These are phyloP conservation scores for Halocynthia aurantium DNA, from an alignment of 23 tunicate genomes.

Conservation along the genomic window DNA sequence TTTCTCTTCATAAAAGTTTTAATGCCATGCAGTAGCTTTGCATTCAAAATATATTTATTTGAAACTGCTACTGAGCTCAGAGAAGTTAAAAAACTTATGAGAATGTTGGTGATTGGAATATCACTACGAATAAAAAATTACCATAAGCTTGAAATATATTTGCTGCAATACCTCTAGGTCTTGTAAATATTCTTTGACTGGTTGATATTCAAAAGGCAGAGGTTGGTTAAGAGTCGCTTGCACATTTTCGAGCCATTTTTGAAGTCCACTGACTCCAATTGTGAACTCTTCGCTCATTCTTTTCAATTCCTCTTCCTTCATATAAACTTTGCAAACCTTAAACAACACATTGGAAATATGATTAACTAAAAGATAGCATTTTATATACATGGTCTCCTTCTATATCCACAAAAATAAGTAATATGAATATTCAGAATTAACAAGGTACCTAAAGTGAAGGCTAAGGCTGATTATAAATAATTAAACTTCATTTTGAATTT, in stretches of 20 bases:
- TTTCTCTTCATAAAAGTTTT: too few relatives aligned
- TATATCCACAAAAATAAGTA: not conserved
- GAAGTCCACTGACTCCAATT: conserved; percentile 35
- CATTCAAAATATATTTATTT: not conserved
- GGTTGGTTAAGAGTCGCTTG: conserved; percentile 41
- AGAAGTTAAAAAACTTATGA: too few relatives aligned
- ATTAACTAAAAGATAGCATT: not conserved
- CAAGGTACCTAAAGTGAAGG: too few relatives aligned
- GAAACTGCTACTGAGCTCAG: too few relatives aligned
- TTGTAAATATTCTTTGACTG: conserved; percentile 48
- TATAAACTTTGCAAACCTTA: conserved; percentile 32
- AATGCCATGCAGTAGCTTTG: too few relatives aligned
- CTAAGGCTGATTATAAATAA: too few relatives aligned
- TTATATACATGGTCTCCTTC: not conserved
- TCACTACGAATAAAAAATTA: too few relatives aligned
- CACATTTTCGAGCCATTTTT: conserved; percentile 41
- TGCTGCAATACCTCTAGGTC: conserved; percentile 34
- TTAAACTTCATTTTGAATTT: too few relatives aligned
- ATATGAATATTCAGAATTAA: too few relatives aligned
- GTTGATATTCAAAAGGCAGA: conserved; percentile 34
- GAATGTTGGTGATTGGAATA: too few relatives aligned
- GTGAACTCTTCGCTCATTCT: conserved; percentile 34
- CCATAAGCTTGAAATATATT: too few relatives aligned
- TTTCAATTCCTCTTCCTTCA: conserved; percentile 39
- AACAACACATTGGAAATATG: conserved; percentile 19